A percentile compares a stretch with the other conserved stretches of the same genome.
Conservation (phyloP, 2,113 vertebrate genomes). For the Myotis yumanensis region DNA sequence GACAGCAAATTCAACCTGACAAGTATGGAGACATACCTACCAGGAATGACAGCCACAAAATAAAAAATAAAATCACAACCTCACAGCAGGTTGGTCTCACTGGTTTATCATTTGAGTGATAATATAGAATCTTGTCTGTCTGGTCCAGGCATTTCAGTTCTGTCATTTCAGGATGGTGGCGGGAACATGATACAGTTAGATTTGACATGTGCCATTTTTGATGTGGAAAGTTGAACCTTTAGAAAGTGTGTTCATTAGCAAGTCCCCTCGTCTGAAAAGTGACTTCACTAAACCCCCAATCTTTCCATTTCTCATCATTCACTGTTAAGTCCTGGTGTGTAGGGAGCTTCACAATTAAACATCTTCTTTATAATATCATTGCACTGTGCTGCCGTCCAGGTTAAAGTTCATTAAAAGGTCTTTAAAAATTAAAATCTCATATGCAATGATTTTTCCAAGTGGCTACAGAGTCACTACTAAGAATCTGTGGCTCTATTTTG, state of each 20-base stretch:
- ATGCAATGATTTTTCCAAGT: not conserved
- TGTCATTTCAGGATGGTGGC: not conserved
- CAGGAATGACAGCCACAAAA: conserved; percentile 19
- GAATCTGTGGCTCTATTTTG: not conserved
- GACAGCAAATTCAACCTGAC: conserved; percentile 57
- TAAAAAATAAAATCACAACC: conserved; percentile 18
- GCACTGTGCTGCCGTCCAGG: not conserved
- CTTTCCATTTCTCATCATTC: not conserved
- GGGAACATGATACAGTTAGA: not conserved
- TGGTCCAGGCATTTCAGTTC: not conserved
- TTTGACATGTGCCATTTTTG: not conserved
- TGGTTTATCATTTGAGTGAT: not conserved
- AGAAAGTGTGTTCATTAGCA: not conserved
- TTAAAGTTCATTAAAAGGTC: not conserved
- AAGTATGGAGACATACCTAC: not conserved
- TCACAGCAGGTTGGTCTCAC: not conserved
- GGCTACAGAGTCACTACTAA: not conserved
- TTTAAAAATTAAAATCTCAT: conserved; percentile 19
- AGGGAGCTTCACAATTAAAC: not conserved
- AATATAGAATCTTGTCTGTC: not conserved
- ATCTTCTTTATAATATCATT: not conserved
- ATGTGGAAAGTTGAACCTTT: not conserved
- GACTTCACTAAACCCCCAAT: not conserved
- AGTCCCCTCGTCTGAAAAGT: not conserved
- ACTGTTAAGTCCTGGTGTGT: not conserved